A percentile compares a stretch with the other conserved stretches of the same genome.
These are phyloP conservation scores for Neelides folsomi DNA, from an alignment of 2,888 invertebrate genomes.

Conservation along the genomic window DNA sequence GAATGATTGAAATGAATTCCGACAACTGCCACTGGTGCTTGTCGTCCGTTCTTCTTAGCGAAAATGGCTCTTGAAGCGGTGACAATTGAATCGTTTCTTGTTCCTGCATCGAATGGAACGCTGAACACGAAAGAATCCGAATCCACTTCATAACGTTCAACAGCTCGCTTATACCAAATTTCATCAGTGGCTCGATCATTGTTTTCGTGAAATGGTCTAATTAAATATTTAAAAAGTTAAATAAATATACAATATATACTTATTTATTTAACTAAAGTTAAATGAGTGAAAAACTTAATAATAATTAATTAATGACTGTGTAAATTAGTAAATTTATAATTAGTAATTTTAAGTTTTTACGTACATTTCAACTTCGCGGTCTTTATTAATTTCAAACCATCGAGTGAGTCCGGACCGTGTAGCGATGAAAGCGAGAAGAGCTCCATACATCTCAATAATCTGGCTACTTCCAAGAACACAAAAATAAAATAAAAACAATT, in stretches of 20 bases:
- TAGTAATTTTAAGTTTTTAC: background rate
- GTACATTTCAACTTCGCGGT: background rate
- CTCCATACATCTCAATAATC: slow-evolving; percentile 68
- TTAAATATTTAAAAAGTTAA: background rate
- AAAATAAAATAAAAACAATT: slow-evolving; percentile 26
- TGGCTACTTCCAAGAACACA: too few species aligned
- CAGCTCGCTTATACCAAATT: slow-evolving; percentile 79
- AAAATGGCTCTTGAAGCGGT: slow-evolving; percentile 86
- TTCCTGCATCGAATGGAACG: slow-evolving; percentile 61
- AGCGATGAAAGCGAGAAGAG: slow-evolving; percentile 72
- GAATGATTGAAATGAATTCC: slow-evolving; percentile 76
- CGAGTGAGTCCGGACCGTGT: slow-evolving; percentile 80
- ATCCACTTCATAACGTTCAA: slow-evolving; percentile 74
- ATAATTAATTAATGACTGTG: slow-evolving; percentile 1
- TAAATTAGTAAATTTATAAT: background rate
- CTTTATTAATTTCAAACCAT: slow-evolving; percentile 50
- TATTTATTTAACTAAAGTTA: background rate
- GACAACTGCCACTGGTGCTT: slow-evolving; percentile 82
- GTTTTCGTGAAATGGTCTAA: slow-evolving; percentile 52
- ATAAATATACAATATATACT: background rate
- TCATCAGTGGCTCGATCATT: slow-evolving; percentile 71
- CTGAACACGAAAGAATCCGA: slow-evolving; percentile 84
- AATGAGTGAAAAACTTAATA: background rate
- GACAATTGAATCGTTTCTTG: slow-evolving; percentile 44
- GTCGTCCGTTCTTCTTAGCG: slow-evolving; percentile 58